phyloP scores from a whole-genome alignment of 2,888 invertebrate species.

The Strigamia maritima region DNA sequence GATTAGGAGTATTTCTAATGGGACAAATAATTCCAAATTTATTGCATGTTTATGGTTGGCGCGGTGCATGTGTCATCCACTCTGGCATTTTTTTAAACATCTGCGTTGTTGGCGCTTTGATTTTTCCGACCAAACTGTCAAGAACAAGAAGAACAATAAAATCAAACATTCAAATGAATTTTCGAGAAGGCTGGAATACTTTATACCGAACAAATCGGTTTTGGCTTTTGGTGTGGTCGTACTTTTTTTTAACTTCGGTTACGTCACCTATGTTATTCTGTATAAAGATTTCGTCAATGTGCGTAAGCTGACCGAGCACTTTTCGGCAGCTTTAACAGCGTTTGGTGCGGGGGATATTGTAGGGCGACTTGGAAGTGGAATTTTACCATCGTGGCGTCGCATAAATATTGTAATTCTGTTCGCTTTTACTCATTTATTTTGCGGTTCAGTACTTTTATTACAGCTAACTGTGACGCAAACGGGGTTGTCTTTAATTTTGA shows the following conservation, averaged over 20 bases:
- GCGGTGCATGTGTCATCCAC: slow-evolving; percentile 13
- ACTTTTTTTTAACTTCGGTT: slow-evolving; percentile 19
- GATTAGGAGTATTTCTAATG: slow-evolving; percentile 14
- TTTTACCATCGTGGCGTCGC: background rate
- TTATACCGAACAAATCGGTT: background rate
- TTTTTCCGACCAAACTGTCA: background rate
- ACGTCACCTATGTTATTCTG: background rate
- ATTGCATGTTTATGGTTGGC: no score
- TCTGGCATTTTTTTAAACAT: background rate
- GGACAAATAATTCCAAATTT: slow-evolving; percentile 1
- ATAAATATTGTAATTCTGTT: background rate
- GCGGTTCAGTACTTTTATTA: background rate
- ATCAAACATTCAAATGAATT: background rate
- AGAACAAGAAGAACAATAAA: background rate
- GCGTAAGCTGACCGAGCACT: background rate
- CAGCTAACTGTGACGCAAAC: background rate
- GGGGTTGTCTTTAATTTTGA: background rate
- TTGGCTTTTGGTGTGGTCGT: background rate
- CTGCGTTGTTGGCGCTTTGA: slow-evolving; percentile 5
- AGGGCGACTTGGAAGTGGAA: slow-evolving; percentile 3
- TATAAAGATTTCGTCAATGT: slow-evolving; percentile 20
- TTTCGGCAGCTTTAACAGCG: background rate
- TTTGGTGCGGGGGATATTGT: slow-evolving; percentile 34
- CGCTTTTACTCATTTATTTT: background rate
- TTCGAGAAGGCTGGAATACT: background rate